A percentile compares a stretch with the other conserved stretches of the same genome.
Conservation (phyloP, 2,797 vertebrate genomes). For the Phaenicophaeus curvirostris region DNA sequence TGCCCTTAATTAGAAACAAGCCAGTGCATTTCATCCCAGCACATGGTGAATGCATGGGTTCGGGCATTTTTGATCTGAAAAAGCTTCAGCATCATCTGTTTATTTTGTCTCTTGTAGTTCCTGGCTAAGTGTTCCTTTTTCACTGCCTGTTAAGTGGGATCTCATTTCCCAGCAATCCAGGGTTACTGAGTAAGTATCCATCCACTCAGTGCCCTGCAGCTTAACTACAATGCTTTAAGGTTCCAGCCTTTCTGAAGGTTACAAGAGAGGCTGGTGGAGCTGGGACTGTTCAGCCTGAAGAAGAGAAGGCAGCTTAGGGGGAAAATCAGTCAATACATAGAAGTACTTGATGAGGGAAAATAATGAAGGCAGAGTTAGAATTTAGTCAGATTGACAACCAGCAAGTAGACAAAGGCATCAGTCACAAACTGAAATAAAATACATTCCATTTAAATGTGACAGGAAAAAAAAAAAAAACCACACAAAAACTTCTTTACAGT, state of each 20-base stretch:
- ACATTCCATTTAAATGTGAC: not conserved
- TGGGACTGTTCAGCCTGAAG: not conserved
- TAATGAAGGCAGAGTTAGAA: not conserved
- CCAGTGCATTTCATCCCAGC: not conserved
- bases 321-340: not conserved
- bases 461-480: not conserved
- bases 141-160: not conserved
- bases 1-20: not conserved
- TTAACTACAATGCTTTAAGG: not conserved
- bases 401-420: not conserved
- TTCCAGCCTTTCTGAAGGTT: not conserved
- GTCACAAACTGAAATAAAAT: not conserved
- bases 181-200: not conserved
- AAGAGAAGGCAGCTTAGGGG: not conserved
- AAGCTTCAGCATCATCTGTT: not conserved
- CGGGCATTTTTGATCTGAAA: not conserved
- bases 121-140: not conserved
- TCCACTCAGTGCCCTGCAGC: not conserved
- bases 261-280: not conserved
- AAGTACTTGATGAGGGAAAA: not conserved
- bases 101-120: not conserved
- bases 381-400: not conserved
- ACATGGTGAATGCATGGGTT: not conserved
- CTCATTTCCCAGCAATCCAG: not conserved
- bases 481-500: not conserved